phyloP scores from a whole-genome alignment of 64 coral and sea anemone genomes.

The Dendronephthya gigantea region DNA sequence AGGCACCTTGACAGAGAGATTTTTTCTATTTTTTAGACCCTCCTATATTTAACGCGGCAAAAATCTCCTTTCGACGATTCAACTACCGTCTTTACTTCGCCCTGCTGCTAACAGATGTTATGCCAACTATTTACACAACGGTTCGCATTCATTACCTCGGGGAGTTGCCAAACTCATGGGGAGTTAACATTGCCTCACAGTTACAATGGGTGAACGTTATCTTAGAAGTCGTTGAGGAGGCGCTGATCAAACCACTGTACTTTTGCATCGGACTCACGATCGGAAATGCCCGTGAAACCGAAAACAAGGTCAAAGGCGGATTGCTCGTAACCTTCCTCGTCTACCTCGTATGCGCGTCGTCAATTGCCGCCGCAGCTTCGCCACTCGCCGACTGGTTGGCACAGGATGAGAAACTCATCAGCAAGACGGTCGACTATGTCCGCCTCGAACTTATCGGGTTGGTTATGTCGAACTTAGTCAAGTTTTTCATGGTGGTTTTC shows the following conservation, averaged over 20 bases:
- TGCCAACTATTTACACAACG: constrained; percentile 10
- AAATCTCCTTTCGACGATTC: not conserved
- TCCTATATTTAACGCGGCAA: not conserved
- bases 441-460: not conserved
- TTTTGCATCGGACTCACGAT: constrained; percentile 1
- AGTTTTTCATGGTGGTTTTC: constrained; percentile 9
- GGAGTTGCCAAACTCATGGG: not conserved
- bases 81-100: constrained; percentile 7
- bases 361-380: not conserved
- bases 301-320: not conserved
- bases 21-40: not conserved
- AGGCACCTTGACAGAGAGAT: not conserved
- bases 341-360: not conserved
- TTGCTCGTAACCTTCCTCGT: not conserved
- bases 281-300: not conserved
- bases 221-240: not conserved
- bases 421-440: not conserved
- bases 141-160: constrained; percentile 9
- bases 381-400: not conserved
- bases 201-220: constrained; percentile 5
- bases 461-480: not conserved
- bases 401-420: not conserved
- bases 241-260: constrained; percentile 8
- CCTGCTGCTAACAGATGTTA: not conserved
- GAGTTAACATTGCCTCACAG: constrained; percentile 6